Percentiles rank a stretch among this genome's conserved stretches.
Conservation (phyloP, 2,888 invertebrate genomes). For the Pachymerium ferrugineum region DNA sequence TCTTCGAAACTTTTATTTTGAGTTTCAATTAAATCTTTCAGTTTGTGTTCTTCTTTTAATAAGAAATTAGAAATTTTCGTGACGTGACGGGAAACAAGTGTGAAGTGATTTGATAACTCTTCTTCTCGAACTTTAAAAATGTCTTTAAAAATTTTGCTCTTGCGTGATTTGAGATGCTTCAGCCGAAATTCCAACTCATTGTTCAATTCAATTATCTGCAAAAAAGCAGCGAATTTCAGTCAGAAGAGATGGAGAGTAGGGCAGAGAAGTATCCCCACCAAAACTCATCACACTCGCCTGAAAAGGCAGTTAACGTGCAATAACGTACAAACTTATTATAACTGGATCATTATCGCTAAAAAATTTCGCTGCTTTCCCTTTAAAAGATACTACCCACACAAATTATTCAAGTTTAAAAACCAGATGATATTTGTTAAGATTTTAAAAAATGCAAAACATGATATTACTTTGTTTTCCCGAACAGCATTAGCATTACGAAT, state of each 20-base stretch:
- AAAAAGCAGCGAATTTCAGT: no score
- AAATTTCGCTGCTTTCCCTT: no score
- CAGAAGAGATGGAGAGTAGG: no score
- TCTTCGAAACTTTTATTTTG: not conserved
- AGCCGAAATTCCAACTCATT: not conserved
- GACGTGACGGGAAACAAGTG: not conserved
- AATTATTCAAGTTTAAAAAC: no score
- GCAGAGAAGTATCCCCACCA: no score
- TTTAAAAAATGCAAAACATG: no score
- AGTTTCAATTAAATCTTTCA: not conserved
- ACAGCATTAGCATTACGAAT: not conserved
- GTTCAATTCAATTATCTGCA: not conserved
- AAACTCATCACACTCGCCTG: no score
- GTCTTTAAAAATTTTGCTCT: not conserved
- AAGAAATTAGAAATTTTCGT: not conserved
- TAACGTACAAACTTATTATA: no score
- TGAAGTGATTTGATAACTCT: not conserved
- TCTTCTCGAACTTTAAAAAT: not conserved
- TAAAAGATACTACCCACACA: no score
- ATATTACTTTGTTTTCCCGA: not conserved
- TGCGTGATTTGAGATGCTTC: not conserved
- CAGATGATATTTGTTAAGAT: no score
- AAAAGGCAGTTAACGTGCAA: no score
- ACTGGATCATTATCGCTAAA: no score
- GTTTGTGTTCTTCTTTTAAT: not conserved